Base-by-base conservation (phyloP, 2,888 invertebrate species). In the Morinoia aosen region DNA sequence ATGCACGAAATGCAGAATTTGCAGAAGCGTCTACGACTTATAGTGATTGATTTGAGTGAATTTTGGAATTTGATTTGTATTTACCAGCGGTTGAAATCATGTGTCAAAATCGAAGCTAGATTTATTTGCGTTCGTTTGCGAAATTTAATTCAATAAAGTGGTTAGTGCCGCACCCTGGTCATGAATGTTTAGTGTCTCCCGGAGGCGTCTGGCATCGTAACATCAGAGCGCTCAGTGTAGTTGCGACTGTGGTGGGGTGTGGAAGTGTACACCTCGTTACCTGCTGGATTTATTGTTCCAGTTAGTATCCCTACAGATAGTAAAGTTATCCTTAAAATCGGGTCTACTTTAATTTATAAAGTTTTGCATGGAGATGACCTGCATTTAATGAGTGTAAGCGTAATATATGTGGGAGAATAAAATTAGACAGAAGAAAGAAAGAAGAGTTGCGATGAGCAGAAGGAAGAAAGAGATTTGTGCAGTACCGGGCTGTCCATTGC, bases 161-260 rank as follows among this genome's bases (percentile, higher is more conserved):
- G 76, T 10, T 76, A 33, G 76, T 76, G 76, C 76, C 76, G 76
- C 76, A 76, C 76, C 76, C 76, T 25, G 76, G 2, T 76, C 76
- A 33, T 33, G 25, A 76, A 76, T 76, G 76, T 76, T 33, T 3
- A 76, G 76, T 16, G 76, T 76, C 25, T 16, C 33, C 19, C 76
- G 33, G 76, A 16, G 76, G 25, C 25, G 76, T 76, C 76, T 76
- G 76, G 76, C 76, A 76, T 76, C 76, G 76, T 76, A 48, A 76
- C 76, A 33, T 76, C 76, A 76, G 25, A 33, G 33, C 40, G 90
- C 90, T 90, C 90, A 90, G 90, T 90, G 48, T 90, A 90, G 90
- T 90, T 90, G 40, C 90, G 90, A 90, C 90, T 90, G 90, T 90
- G 39, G 90, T 90, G 48, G 16, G 90, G 90, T 90, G 90, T 90